Conservation (phyloP, 2,888 invertebrate genomes). For the Ctenicera cuprea region DNA sequence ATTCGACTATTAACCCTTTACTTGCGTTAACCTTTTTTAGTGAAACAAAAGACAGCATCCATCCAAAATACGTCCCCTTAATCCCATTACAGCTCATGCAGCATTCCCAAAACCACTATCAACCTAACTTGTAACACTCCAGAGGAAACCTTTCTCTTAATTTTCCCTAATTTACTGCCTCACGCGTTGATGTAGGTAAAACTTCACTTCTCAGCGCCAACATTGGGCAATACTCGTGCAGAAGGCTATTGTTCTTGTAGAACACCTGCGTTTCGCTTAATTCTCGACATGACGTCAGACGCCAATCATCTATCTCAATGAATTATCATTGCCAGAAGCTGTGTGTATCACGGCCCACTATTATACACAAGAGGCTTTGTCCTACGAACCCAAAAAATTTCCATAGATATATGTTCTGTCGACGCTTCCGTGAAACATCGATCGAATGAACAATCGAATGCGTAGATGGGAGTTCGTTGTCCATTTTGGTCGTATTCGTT, state of each 20-base stretch:
- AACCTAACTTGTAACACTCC: neutral
- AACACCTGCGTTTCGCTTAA: constrained; percentile 30
- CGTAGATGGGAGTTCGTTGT: neutral
- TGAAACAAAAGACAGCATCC: too few relatives aligned
- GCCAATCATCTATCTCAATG: constrained; percentile 39
- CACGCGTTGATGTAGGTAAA: too few relatives aligned
- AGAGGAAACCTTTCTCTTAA: neutral
- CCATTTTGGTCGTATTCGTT: neutral
- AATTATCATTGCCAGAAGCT: constrained; percentile 36
- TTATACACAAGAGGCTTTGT: constrained; percentile 7
- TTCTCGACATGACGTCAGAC: constrained; percentile 35
- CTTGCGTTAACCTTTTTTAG: too few relatives aligned
- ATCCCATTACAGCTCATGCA: neutral
- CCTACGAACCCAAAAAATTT: constrained; percentile 5
- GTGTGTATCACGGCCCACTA: constrained; percentile 20
- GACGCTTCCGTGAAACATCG: constrained; percentile 3
- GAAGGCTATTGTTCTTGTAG: constrained; percentile 3
- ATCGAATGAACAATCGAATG: constrained; percentile 12
- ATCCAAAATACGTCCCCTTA: neutral
- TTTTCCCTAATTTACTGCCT: neutral
- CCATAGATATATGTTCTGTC: neutral
- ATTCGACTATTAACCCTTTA: too few relatives aligned
- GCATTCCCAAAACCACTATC: neutral
- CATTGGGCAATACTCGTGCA: neutral
- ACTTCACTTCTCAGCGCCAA: neutral